Percentiles rank a stretch among this genome's conserved stretches.
Conservation (phyloP, 2,888 invertebrate genomes). For the Saturnia pavonia region DNA sequence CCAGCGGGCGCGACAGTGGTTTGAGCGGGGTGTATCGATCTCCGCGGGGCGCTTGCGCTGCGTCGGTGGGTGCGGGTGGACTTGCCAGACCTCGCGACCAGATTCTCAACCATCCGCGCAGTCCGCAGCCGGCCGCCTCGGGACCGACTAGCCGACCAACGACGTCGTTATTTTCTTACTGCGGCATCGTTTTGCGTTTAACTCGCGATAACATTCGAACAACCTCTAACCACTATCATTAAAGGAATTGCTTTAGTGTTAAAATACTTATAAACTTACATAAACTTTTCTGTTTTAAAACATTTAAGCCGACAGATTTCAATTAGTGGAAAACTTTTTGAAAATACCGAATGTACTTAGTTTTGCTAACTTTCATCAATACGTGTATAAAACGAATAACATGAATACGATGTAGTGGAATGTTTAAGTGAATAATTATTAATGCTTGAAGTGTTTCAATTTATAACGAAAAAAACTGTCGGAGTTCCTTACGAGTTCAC, state of each 20-base stretch:
- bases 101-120: conserved; percentile 63
- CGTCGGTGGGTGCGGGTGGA: conserved; percentile 56
- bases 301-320: background rate
- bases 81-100: conserved; percentile 54
- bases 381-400: conserved; percentile 31
- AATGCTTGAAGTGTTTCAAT: conserved; percentile 62
- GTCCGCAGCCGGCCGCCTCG: conserved; percentile 75
- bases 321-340: conserved; percentile 49
- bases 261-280: conserved; percentile 47
- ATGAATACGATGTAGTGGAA: conserved; percentile 46
- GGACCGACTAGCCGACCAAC: conserved; percentile 69
- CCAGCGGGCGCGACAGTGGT: conserved; percentile 59
- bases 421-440: conserved; percentile 44
- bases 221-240: conserved; percentile 66
- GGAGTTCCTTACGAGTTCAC: conserved; percentile 69
- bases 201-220: conserved; percentile 67
- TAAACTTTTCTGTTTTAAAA: conserved; percentile 17
- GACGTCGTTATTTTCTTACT: conserved; percentile 33
- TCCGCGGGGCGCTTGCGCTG: conserved; percentile 73
- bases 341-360: background rate
- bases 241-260: conserved; percentile 69
- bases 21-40: conserved; percentile 79
- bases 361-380: conserved; percentile 4
- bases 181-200: conserved; percentile 66
- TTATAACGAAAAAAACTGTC: conserved; percentile 66